Base-by-base conservation (phyloP, 2,888 invertebrate species). In the Biston betularia region DNA sequence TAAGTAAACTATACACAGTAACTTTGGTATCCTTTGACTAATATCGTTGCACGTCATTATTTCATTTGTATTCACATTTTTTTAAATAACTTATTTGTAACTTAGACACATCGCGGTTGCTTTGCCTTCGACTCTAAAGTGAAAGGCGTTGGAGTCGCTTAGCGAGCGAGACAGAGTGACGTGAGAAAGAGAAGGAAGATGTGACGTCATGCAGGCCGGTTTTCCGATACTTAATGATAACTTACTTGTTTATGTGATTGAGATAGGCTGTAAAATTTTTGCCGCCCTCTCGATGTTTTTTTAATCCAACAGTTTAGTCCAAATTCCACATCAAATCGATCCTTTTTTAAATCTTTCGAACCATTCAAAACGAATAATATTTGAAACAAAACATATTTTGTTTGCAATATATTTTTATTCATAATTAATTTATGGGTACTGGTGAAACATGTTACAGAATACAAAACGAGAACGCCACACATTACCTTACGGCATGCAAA, bases 21-120 rank as follows among this genome's bases (percentile, higher is more conserved):
- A 79, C 90, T 91, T 92, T 90, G 91, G 90, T 79, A 85, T 80
- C 70, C 79, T 75, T 79, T 85, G 85, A 90, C 88, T 87, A 87
- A 74, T 66, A 63, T 59, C 44, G 70, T 58, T 65, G 67, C 48
- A 72, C 69, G 71, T 73, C 71, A 71, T 59, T 59, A 9, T 62
- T 53, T 58, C 69, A 70, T 6, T 54, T 54, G 7, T 42, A 69
- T 75, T 82, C 75, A 79, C 83, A 87, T 84, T 87, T 81, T 81
- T 81, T 80, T 60, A 71, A 68, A 58, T 57, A 42, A 59, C 46
- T 57, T 58, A 58, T 33, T 65, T 68, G 42, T 46, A 66, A 70
- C 53, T 65, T 62, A 52, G 65, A 61, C 56, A 65, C 71, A 70
- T 69, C 60, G 49, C 61, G 61, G 63, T 65, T 63, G 72, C 76